Percentiles rank a stretch among this genome's conserved stretches.
phyloP scores from a whole-genome alignment of 1,140 invertebrate species.

The Drosophila hydei region DNA sequence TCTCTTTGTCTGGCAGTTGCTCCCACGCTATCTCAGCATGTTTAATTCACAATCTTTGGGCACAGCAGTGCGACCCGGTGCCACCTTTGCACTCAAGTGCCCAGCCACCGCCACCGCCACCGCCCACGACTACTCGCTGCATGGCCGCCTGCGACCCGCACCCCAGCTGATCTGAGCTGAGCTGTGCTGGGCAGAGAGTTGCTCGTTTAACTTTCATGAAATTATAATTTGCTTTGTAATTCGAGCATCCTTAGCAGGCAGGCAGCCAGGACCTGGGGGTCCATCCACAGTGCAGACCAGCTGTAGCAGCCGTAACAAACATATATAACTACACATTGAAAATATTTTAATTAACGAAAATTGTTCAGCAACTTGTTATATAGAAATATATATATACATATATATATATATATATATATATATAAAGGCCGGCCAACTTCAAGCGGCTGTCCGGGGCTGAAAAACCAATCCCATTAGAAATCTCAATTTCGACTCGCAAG shows the following conservation, averaged over 20 bases:
- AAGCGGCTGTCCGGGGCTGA: constrained; percentile 38
- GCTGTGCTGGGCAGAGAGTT: constrained; percentile 59
- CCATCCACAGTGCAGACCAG: constrained; percentile 20
- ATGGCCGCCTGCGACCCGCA: constrained; percentile 61
- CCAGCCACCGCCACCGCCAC: constrained; percentile 58
- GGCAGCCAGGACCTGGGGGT: constrained; percentile 41
- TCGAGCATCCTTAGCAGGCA: constrained; percentile 75
- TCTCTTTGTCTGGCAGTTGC: neutral
- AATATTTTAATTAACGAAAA: constrained; percentile 83
- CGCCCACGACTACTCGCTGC: constrained; percentile 5
- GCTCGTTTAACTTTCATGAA: constrained; percentile 83
- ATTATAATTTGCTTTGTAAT: constrained; percentile 83
- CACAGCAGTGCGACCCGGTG: constrained; percentile 63
- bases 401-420: constrained; percentile 12
- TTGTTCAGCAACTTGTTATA: constrained; percentile 77
- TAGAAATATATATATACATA: constrained; percentile 40
- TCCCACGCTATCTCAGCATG: constrained; percentile 57
- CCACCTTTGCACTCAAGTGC: constrained; percentile 79
- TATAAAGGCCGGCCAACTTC: constrained; percentile 36
- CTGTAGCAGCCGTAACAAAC: constrained; percentile 24
- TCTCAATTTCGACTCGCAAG: constrained; percentile 65
- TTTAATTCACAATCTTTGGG: constrained; percentile 78
- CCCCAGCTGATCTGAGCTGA: constrained; percentile 10
- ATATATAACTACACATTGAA: constrained; percentile 59
- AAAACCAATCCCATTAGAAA: constrained; percentile 80